phyloP scores from a whole-genome alignment of 1,140 invertebrate species.

The Aporrectodea caliginosa region DNA sequence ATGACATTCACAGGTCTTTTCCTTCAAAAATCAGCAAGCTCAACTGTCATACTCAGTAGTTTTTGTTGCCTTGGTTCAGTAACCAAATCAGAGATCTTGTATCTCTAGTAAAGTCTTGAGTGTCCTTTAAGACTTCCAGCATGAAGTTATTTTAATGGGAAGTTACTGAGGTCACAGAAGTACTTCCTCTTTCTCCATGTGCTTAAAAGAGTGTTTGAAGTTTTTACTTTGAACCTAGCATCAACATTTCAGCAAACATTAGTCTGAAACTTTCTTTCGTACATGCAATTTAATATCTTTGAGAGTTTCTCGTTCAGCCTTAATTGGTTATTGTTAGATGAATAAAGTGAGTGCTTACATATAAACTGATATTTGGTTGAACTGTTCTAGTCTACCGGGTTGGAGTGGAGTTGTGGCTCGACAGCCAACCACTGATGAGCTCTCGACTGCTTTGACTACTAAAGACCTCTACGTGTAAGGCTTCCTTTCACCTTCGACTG shows the following conservation, averaged over 20 bases:
- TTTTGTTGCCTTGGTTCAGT: background rate
- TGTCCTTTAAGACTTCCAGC: background rate
- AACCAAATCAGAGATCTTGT: background rate
- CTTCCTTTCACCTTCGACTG: slow-evolving; percentile 1
- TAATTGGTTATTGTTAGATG: too few relatives aligned
- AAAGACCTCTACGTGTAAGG: slow-evolving; percentile 68
- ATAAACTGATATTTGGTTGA: too few relatives aligned
- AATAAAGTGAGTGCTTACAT: too few relatives aligned
- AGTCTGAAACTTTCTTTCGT: too few relatives aligned
- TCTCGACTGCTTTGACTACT: slow-evolving; percentile 60
- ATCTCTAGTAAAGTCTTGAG: background rate
- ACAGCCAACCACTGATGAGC: slow-evolving; percentile 60
- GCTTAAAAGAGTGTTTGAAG: too few relatives aligned
- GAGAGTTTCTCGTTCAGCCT: too few relatives aligned
- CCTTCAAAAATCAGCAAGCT: too few relatives aligned
- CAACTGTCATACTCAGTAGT: background rate
- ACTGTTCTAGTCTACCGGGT: slow-evolving; percentile 62
- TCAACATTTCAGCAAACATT: too few relatives aligned
- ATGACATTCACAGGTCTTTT: too few relatives aligned
- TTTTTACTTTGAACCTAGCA: too few relatives aligned
- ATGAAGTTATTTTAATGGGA: background rate
- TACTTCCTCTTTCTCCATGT: too few relatives aligned
- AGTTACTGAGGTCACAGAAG: background rate
- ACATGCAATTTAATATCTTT: too few relatives aligned
- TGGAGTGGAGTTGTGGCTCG: slow-evolving; percentile 66